phyloP scores from a whole-genome alignment of 2,113 vertebrate species.

The Bombycilla garrulus region DNA sequence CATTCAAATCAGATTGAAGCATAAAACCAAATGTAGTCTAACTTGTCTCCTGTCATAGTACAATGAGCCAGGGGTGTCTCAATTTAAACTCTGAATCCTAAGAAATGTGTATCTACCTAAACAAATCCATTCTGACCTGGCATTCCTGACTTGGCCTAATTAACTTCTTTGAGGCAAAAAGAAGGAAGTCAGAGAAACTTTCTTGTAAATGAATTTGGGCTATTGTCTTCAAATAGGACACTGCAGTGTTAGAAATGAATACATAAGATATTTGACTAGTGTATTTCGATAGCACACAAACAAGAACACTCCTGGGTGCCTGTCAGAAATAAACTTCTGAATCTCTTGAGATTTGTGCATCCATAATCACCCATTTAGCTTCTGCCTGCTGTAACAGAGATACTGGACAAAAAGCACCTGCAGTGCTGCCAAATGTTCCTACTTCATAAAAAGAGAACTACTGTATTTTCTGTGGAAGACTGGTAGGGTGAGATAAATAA shows the following conservation, averaged over 20 bases:
- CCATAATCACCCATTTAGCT: slow-evolving; percentile 39
- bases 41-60: neutral
- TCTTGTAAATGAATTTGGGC: neutral
- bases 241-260: neutral
- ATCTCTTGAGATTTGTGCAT: slow-evolving; percentile 11
- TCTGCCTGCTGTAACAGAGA: neutral
- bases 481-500: slow-evolving; percentile 5
- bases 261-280: neutral
- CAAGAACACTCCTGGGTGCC: neutral
- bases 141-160: neutral
- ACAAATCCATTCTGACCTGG: neutral
- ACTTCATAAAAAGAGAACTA: neutral
- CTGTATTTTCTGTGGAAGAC: neutral
- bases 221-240: neutral
- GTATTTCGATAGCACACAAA: neutral
- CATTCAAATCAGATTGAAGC: neutral
- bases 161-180: neutral
- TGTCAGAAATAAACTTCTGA: slow-evolving; percentile 4
- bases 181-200: neutral
- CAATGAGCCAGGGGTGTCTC: neutral
- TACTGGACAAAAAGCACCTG: slow-evolving; percentile 24
- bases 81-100: neutral
- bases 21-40: neutral
- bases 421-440: slow-evolving; percentile 9
- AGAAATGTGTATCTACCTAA: neutral